phyloP scores from a whole-genome alignment of 2,888 invertebrate genomes.

The Stramonita haemastoma region DNA sequence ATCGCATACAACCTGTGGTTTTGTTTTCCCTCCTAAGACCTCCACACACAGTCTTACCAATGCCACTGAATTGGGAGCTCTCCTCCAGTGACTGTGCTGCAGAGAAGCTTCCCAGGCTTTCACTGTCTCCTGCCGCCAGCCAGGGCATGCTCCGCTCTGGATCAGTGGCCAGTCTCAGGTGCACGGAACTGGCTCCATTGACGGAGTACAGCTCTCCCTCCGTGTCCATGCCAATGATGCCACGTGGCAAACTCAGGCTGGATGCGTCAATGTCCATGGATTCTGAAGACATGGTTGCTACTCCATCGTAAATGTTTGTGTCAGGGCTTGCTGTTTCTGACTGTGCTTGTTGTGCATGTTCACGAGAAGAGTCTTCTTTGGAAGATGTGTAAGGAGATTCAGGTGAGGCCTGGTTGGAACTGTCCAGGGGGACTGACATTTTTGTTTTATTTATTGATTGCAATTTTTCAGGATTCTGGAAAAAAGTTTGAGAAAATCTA shows the following conservation, averaged over 20 bases:
- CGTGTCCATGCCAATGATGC: conserved; percentile 16
- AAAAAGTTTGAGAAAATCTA: background rate
- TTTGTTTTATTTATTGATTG: background rate
- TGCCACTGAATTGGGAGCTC: conserved; percentile 11
- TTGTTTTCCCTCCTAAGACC: too few species aligned
- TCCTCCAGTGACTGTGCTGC: conserved; percentile 7
- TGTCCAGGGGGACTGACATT: background rate
- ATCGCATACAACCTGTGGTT: too few species aligned
- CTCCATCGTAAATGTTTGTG: background rate
- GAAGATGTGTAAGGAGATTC: background rate
- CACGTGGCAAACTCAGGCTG: conserved; percentile 10
- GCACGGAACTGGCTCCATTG: background rate
- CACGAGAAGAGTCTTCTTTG: background rate
- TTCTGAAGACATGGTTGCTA: background rate
- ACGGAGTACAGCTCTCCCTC: conserved; percentile 21
- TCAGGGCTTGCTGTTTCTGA: background rate
- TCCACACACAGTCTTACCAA: conserved; percentile 12
- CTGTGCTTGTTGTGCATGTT: background rate
- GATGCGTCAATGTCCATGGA: conserved; percentile 29
- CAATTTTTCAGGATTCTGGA: background rate
- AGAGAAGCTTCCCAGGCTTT: background rate
- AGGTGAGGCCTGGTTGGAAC: background rate
- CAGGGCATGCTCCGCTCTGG: background rate
- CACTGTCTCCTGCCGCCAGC: conserved; percentile 10
- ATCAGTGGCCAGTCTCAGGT: background rate